These are phyloP conservation scores for Simalia tracyae DNA, from an alignment of 2,797 vertebrate genomes.

Conservation along the genomic window DNA sequence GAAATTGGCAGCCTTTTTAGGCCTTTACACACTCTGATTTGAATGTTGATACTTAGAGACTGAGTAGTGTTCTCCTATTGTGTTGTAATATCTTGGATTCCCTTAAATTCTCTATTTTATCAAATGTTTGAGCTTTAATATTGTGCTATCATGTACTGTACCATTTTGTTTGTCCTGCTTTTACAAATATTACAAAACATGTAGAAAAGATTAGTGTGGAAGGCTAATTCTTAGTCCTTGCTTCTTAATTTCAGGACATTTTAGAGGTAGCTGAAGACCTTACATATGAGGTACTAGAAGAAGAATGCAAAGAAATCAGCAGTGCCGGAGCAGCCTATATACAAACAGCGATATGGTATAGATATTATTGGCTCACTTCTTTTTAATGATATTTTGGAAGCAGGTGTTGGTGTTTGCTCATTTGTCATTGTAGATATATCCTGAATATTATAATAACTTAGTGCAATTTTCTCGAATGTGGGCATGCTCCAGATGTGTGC, in stretches of 20 bases:
- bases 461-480: not conserved
- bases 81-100: not conserved
- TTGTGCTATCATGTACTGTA: not conserved
- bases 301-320: constrained; percentile 76
- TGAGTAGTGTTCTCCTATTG: not conserved
- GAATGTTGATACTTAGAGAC: not conserved
- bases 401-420: not conserved
- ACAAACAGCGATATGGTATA: constrained; percentile 80
- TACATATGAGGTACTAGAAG: constrained; percentile 81
- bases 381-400: not conserved
- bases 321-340: constrained; percentile 72
- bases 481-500: not conserved
- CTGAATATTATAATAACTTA: not conserved
- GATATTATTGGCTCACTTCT: not conserved
- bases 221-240: not conserved
- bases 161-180: not conserved
- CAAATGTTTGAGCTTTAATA: not conserved
- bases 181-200: not conserved
- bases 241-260: constrained; percentile 77
- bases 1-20: not conserved
- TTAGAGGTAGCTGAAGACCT: constrained; percentile 77
- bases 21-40: not conserved
- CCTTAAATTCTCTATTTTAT: not conserved
- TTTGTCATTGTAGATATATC: not conserved
- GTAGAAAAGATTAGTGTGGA: not conserved